These are phyloP conservation scores for Emydoidea blandingii DNA, from an alignment of 2,797 vertebrate genomes.

Conservation along the genomic window DNA sequence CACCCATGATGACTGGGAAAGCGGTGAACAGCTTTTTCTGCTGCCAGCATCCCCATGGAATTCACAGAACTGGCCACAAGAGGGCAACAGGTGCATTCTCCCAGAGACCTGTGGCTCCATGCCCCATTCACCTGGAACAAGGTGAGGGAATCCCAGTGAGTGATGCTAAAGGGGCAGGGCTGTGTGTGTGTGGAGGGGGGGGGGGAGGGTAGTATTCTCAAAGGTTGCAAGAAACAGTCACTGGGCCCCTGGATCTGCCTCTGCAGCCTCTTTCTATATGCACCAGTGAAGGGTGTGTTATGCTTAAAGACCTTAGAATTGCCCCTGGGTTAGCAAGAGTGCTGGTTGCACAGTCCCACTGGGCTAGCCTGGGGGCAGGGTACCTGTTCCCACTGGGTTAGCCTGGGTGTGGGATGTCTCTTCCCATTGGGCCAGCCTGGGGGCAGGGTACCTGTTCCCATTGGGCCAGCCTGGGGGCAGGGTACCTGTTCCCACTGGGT, in stretches of 20 bases:
- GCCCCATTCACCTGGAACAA: not conserved
- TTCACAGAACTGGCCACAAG: not conserved
- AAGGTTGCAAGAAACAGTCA: not conserved
- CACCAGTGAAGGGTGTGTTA: not conserved
- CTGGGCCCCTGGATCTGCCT: not conserved
- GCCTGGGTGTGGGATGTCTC: too few relatives aligned
- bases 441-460: not conserved
- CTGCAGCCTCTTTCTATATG: not conserved
- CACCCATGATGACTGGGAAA: not conserved
- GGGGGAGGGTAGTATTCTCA: not conserved
- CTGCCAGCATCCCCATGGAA: not conserved
- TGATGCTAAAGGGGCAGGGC: not conserved
- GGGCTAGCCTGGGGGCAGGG: too few relatives aligned
- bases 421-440: not conserved
- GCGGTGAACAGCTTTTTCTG: not conserved
- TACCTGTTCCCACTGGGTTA: not conserved
- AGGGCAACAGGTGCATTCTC: not conserved
- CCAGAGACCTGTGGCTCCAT: not conserved
- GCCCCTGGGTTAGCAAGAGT: not conserved
- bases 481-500: too few relatives aligned
- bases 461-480: not conserved
- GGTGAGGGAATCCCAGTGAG: too few relatives aligned
- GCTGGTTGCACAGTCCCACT: not conserved
- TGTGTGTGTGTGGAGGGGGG: too few relatives aligned
- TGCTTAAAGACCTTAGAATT: not conserved